Evolutionary conservation across 2,888 invertebrate genomes (phyloP).

Genomic region (Polymixis flavicincta): DNA sequence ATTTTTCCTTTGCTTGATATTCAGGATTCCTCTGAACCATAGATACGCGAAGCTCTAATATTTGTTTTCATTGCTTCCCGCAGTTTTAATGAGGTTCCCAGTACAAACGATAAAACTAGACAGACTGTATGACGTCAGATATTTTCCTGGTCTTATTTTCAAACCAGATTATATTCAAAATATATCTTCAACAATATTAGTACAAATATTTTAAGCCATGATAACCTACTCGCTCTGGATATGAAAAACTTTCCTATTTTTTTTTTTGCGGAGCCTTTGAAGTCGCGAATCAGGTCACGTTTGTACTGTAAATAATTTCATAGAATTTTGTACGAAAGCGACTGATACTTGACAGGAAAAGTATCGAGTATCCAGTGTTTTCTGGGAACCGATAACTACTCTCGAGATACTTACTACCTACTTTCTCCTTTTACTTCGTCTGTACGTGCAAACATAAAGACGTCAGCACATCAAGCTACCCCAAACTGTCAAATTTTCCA

Average conservation of each 20-base stretch:
- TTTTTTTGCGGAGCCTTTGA: not conserved
- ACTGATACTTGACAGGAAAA: not conserved
- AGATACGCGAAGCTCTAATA: constrained; percentile 17
- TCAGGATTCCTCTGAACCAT: not conserved
- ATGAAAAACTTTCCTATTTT: too few relatives aligned
- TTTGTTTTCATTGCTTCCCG: constrained; percentile 32
- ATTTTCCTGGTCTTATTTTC: not conserved
- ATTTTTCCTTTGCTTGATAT: not conserved
- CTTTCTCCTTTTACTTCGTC: not conserved
- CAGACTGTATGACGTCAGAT: not conserved
- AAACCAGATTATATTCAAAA: not conserved
- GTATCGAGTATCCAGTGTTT: too few relatives aligned
- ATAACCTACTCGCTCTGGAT: not conserved
- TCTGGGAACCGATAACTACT: not conserved
- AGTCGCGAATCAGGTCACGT: not conserved
- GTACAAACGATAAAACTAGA: constrained; percentile 18
- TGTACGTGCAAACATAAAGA: too few relatives aligned
- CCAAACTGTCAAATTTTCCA: too few relatives aligned
- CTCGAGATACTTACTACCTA: not conserved
- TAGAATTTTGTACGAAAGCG: not conserved
- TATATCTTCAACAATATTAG: too few relatives aligned
- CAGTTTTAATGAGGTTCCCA: constrained; percentile 31
- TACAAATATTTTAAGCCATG: not conserved
- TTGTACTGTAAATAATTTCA: not conserved
- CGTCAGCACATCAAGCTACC: too few relatives aligned